Base-by-base conservation (phyloP, 2,888 invertebrate species). In the Notodonta dromedarius region DNA sequence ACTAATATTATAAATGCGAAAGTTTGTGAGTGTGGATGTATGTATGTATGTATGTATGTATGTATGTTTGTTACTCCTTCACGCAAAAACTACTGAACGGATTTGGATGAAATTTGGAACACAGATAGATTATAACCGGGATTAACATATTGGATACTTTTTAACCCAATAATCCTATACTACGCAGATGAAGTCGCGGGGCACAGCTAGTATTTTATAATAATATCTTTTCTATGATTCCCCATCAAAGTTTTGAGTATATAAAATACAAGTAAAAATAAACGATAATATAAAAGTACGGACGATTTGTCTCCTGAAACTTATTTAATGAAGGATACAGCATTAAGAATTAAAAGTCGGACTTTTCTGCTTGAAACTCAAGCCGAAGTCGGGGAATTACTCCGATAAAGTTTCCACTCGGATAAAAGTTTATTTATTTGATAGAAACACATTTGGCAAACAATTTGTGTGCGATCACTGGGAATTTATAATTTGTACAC, bases 291-390 rank as follows among this genome's bases (percentile, higher is more conserved):
- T 6, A n/a, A 46, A 46, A 46, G 5, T 46, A 46, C n/a, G 46
- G 5, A 46, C 13, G 46, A 46, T 46, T 46, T 46, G 46, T 54
- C 39, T 54, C 39, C 54, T 8, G 16, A 9, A 11, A 58, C n/a
- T 54, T 54, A 39, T 35, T 39, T 35, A 54, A 39, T 24, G 54
- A 54, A 54, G 35, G 54, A 54, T 14, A 54, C 54, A 35, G 8
- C 35, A 8, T 54, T 39, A 54, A 54, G 39, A 39, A 54, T 54
- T 54, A 39, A 54, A 54, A 39, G 39, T 14, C 35, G 39, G 39
- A 39, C 32, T 11, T 11, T 52, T 52, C 32, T 3, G n/a, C 39
- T 35, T 4, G 24, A n/a, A 39, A 54, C 14, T 14, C n/a, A 35
- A 1, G 14, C 39, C 14, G 6, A 35, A 52, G 2, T 52, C 13